A percentile compares a stretch with the other conserved stretches of the same genome.
Conservation (phyloP, 2,113 vertebrate genomes). For the Ursus arctos region DNA sequence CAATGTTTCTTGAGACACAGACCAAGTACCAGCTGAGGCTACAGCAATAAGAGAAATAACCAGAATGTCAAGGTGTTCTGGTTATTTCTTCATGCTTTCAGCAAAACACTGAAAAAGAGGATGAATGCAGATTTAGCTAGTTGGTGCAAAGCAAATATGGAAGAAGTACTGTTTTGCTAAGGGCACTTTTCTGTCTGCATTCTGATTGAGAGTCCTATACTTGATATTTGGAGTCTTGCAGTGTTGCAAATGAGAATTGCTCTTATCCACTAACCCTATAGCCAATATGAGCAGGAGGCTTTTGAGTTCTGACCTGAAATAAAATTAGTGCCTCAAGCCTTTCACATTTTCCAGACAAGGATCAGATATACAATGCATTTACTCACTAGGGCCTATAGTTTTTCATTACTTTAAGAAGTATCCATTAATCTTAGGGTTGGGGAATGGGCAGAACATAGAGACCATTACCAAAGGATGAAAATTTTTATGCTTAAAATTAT, state of each 20-base stretch:
- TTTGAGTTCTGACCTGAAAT: neutral
- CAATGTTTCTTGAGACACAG: neutral
- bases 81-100: neutral
- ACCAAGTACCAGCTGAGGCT: neutral
- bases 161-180: neutral
- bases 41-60: neutral
- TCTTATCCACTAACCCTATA: neutral
- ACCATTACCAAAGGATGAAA: neutral
- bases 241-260: neutral
- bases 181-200: neutral
- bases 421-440: neutral
- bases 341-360: neutral
- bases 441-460: neutral
- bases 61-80: neutral
- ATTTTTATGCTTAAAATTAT: neutral
- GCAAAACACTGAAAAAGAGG: neutral
- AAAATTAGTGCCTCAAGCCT: neutral
- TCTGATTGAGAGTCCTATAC: neutral
- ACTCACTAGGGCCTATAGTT: neutral
- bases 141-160: neutral
- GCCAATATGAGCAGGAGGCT: neutral
- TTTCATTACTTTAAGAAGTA: neutral
- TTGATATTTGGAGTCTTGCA: neutral
- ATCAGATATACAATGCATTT: neutral
- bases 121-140: neutral